Conservation (phyloP, 2,888 invertebrate genomes). For the Parnassius orleans region DNA sequence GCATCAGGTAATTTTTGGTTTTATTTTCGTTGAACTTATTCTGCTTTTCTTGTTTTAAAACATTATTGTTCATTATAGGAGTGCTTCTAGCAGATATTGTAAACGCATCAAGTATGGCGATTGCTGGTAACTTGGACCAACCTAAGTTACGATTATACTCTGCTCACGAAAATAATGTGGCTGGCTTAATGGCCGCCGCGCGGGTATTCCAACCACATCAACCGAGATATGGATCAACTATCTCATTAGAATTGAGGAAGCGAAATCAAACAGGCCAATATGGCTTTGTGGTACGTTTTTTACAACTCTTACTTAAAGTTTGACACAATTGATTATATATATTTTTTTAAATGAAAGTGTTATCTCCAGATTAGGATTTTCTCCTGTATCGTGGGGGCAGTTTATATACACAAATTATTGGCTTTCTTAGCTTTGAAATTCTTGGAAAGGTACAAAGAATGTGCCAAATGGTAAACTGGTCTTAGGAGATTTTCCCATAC, state of each 20-base stretch:
- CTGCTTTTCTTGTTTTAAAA: background rate
- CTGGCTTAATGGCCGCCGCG: constrained; percentile 78
- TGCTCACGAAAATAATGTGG: constrained; percentile 84
- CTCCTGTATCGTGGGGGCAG: no score
- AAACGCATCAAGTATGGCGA: constrained; percentile 62
- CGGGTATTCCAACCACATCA: constrained; percentile 79
- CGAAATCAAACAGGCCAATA: constrained; percentile 45
- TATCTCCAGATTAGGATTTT: no score
- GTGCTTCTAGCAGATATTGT: constrained; percentile 73
- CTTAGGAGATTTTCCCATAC: no score
- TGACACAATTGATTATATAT: no score
- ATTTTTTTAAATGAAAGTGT: no score
- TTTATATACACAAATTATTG: no score
- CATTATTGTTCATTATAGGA: constrained; percentile 49
- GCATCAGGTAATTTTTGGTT: constrained; percentile 55
- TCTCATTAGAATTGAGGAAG: constrained; percentile 77
- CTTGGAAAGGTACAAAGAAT: no score
- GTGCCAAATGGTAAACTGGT: no score
- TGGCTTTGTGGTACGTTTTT: constrained; percentile 65
- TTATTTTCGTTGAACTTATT: background rate
- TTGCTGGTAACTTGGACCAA: constrained; percentile 57
- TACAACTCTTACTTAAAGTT: background rate
- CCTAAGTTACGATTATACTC: constrained; percentile 76
- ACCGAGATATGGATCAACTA: constrained; percentile 79
- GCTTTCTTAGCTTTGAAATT: no score